phyloP scores from a whole-genome alignment of 2,797 vertebrate species.

The Carcharodon carcharias region DNA sequence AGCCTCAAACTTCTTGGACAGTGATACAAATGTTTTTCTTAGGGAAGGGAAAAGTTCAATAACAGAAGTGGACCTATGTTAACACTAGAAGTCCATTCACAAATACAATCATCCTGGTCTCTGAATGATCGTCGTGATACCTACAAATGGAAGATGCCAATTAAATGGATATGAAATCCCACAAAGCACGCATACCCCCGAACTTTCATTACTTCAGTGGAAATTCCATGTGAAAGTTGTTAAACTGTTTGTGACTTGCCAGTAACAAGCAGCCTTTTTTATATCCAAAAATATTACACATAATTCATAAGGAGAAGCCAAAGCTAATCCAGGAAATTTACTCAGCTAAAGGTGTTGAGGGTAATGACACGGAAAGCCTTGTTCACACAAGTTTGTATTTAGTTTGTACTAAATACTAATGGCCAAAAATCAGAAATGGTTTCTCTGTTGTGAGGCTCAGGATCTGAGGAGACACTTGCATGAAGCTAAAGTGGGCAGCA shows the following conservation, averaged over 20 bases:
- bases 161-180: background rate
- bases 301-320: background rate
- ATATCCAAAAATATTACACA: background rate
- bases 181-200: background rate
- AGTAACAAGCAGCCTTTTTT: background rate
- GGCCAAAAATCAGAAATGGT: background rate
- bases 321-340: background rate
- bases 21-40: background rate
- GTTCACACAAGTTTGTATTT: background rate
- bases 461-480: background rate
- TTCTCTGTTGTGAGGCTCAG: background rate
- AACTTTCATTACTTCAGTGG: background rate
- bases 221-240: background rate
- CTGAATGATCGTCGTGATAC: too few relatives aligned
- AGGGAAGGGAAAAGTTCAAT: background rate
- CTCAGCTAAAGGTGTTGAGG: background rate
- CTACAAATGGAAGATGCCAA: background rate
- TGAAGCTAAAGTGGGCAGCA: background rate
- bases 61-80: background rate
- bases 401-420: background rate
- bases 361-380: background rate
- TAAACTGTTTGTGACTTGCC: background rate
- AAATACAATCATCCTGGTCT: background rate
- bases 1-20: background rate
- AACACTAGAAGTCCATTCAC: background rate